phyloP scores from a whole-genome alignment of 2,113 vertebrate species.

The Anolis sagrei region DNA sequence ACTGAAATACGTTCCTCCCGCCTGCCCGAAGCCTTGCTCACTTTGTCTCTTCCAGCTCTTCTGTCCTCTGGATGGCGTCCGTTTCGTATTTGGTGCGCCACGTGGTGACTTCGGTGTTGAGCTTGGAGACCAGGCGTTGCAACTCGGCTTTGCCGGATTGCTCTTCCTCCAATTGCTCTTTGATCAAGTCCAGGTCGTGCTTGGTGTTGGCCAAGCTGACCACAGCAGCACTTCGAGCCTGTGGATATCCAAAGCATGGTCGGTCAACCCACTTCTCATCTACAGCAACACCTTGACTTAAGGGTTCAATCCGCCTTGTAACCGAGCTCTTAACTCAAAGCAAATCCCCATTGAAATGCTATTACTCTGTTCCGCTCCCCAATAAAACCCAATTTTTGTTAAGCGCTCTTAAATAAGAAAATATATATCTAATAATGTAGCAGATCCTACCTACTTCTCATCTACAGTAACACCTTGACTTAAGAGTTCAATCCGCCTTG shows the following conservation, averaged over 20 bases:
- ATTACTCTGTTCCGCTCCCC: too few species aligned
- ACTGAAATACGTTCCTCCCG: not conserved
- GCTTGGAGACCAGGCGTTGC: constrained; percentile 76
- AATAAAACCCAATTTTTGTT: too few species aligned
- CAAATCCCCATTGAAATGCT: too few species aligned
- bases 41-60: constrained; percentile 82
- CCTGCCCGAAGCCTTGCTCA: constrained; percentile 31
- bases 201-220: constrained; percentile 70
- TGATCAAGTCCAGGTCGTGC: constrained; percentile 69
- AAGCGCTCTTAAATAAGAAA: too few species aligned
- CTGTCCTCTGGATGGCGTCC: constrained; percentile 70
- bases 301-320: too few species aligned
- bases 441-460: too few species aligned
- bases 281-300: too few species aligned
- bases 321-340: too few species aligned
- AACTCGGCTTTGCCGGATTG: constrained; percentile 71
- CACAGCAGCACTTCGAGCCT: constrained; percentile 62
- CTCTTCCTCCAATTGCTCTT: constrained; percentile 79
- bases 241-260: accelerated
- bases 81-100: constrained; percentile 79
- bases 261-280: not conserved
- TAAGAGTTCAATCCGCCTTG: too few species aligned
- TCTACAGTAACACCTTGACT: too few species aligned
- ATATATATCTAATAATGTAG: too few species aligned
- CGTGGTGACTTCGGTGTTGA: constrained; percentile 73